Conservation (phyloP, 2,113 vertebrate species). For the Daphoenositta chrysoptera region DNA sequence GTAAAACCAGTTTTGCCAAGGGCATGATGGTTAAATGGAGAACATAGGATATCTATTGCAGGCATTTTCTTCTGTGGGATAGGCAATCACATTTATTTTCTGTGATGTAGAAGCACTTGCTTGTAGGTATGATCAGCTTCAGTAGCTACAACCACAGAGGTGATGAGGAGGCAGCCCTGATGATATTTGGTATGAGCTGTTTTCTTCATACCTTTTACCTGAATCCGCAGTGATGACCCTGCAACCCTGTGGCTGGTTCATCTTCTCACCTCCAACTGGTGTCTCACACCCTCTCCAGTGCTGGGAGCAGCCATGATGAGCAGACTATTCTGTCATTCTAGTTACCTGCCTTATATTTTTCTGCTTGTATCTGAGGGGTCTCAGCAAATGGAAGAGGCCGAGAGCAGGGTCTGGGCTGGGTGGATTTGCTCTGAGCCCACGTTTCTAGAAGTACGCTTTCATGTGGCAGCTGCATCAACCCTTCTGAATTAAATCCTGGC, state of each 20-base stretch:
- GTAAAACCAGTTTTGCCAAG: slow-evolving; percentile 7
- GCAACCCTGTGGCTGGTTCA: not conserved
- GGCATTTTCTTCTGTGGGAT: not conserved
- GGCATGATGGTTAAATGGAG: slow-evolving; percentile 17
- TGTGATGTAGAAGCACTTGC: not conserved
- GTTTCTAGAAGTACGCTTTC: not conserved
- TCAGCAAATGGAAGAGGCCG: not conserved
- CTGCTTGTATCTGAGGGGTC: not conserved
- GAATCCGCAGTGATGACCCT: not conserved
- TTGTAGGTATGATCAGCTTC: not conserved
- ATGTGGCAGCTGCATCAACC: not conserved
- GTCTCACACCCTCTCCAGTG: not conserved
- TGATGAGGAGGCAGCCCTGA: not conserved
- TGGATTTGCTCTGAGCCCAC: not conserved
- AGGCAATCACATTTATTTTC: not conserved
- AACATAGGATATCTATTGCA: slow-evolving; percentile 1
- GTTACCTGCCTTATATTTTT: not conserved
- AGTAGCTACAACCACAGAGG: not conserved
- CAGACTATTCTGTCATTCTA: not conserved
- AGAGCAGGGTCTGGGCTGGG: not conserved
- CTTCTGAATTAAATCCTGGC: not conserved
- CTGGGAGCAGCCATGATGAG: not conserved
- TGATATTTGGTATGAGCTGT: not conserved
- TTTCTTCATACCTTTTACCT: not conserved
- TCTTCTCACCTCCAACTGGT: not conserved